A percentile compares a stretch with the other conserved stretches of the same genome.
phyloP scores from a whole-genome alignment of 2,888 invertebrate species.

The Catotricha subobsoleta region DNA sequence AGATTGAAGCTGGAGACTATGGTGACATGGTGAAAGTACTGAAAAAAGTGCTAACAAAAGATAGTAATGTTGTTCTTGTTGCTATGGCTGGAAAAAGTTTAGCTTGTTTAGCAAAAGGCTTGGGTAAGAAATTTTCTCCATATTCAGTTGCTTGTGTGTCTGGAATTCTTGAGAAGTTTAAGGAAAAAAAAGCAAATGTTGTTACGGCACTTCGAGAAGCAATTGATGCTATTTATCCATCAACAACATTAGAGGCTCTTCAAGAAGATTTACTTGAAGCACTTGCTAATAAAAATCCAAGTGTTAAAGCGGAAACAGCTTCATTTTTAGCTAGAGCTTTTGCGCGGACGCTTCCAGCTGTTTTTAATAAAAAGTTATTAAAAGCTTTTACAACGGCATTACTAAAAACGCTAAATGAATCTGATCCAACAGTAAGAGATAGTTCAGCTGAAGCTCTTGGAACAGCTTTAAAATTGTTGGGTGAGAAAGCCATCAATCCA shows the following conservation, averaged over 20 bases:
- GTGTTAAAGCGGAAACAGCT: conserved; percentile 73
- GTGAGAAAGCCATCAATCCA: conserved; percentile 74
- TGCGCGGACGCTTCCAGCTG: conserved; percentile 57
- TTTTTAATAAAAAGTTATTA: conserved; percentile 75
- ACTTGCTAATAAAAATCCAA: conserved; percentile 80
- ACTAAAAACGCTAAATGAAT: conserved; percentile 42
- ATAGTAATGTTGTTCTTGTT: conserved; percentile 86
- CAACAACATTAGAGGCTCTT: conserved; percentile 68
- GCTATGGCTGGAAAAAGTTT: conserved; percentile 71
- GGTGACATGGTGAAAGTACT: conserved; percentile 72
- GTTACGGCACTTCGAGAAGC: conserved; percentile 75
- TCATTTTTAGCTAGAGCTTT: conserved; percentile 64
- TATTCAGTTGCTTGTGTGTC: conserved; percentile 64
- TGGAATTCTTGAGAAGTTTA: conserved; percentile 83
- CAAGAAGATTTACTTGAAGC: conserved; percentile 73
- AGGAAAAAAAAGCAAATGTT: conserved; percentile 88
- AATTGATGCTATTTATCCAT: conserved; percentile 66
- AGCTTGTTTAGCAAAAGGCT: conserved; percentile 61
- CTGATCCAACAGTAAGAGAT: conserved; percentile 81
- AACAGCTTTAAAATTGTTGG: conserved; percentile 80
- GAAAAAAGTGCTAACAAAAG: conserved; percentile 83
- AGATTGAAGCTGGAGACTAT: conserved; percentile 82
- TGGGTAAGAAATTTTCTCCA: conserved; percentile 71
- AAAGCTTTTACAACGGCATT: conserved; percentile 64
- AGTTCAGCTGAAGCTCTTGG: conserved; percentile 86